Conservation (phyloP, 2,888 invertebrate species). For the Pyrrhosoma nymphula region DNA sequence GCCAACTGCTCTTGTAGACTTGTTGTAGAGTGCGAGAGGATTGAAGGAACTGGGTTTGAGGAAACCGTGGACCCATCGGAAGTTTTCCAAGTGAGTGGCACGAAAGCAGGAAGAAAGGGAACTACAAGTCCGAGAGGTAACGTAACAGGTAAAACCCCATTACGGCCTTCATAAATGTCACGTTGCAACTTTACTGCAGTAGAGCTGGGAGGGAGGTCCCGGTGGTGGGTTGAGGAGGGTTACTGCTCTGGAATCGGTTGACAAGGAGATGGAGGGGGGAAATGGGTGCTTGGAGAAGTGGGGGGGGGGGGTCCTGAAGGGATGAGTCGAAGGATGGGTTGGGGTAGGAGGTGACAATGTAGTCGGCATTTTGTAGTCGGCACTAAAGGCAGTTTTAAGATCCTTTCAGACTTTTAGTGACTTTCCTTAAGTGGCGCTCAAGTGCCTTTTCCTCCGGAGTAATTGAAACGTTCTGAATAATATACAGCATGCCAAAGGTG, state of each 20-base stretch:
- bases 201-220: neutral
- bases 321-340: slow-evolving; percentile 14
- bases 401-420: slow-evolving; percentile 57
- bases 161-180: slow-evolving; percentile 68
- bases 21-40: neutral
- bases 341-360: slow-evolving; percentile 58
- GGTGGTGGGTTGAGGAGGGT: neutral
- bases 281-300: neutral
- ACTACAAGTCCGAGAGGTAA: slow-evolving; percentile 60
- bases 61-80: neutral
- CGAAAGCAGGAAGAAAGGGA: slow-evolving; percentile 40
- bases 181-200: slow-evolving; percentile 64
- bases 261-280: neutral
- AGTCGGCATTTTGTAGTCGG: slow-evolving; percentile 54
- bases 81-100: slow-evolving; percentile 26
- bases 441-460: neutral
- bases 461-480: slow-evolving; percentile 46
- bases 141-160: slow-evolving; percentile 68
- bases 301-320: neutral
- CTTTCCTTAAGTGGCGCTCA: slow-evolving; percentile 59
- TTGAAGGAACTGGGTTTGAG: neutral
- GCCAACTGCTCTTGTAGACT: slow-evolving; percentile 12
- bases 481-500: neutral
- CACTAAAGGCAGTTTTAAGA: slow-evolving; percentile 55
- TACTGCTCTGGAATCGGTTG: slow-evolving; percentile 63